Percentiles rank a stretch among this genome's conserved stretches.
Conservation (phyloP, 1,140 invertebrate species). For the Rhopalosiphum padi region DNA sequence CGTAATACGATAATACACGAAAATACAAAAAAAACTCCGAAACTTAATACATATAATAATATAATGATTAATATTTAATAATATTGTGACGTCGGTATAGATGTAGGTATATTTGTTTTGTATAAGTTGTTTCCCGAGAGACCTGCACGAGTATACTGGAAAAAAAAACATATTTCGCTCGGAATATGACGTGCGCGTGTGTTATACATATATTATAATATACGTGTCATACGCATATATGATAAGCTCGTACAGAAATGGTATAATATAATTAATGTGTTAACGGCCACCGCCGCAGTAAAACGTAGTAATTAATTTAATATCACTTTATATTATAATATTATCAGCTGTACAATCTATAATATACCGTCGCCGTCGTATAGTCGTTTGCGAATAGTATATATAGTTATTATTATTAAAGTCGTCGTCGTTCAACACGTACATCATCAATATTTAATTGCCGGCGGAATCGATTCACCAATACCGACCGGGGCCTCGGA, state of each 20-base stretch:
- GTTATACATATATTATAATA: background rate
- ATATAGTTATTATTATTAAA: background rate
- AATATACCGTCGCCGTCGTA: background rate
- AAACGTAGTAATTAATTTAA: background rate
- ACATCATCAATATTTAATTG: constrained; percentile 9
- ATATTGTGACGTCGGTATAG: background rate
- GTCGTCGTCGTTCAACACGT: background rate
- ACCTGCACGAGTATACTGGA: background rate
- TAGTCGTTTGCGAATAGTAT: background rate
- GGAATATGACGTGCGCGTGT: background rate
- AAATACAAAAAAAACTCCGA: background rate
- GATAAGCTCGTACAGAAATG: background rate
- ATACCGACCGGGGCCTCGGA: background rate
- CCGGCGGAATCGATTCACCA: background rate
- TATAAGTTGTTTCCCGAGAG: background rate
- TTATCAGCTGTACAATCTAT: background rate
- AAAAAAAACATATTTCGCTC: constrained; percentile 9
- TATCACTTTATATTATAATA: no score
- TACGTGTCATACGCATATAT: background rate
- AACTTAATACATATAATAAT: background rate
- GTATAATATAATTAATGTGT: background rate
- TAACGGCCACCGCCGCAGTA: background rate
- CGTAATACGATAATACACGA: background rate
- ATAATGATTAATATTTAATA: background rate
- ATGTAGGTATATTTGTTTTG: background rate